Conservation (phyloP, 2,888 invertebrate species). For the Melanostoma mellinum region DNA sequence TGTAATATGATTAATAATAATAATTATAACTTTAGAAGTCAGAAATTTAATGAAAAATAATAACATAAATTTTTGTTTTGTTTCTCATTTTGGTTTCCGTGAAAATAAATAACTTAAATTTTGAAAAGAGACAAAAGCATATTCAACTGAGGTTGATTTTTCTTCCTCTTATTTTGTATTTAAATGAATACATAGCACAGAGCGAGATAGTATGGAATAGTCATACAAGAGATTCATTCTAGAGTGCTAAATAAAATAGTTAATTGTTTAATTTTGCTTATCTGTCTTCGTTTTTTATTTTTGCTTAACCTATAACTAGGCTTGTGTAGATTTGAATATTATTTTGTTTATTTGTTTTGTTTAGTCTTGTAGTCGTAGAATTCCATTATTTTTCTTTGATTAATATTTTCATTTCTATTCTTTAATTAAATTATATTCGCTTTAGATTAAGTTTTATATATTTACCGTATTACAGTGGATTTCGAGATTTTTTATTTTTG, state of each 20-base stretch:
- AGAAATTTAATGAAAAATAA: constrained; percentile 42
- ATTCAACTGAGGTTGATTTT: constrained; percentile 1
- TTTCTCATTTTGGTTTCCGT: not conserved
- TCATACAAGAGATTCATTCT: constrained; percentile 53
- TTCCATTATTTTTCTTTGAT: constrained; percentile 36
- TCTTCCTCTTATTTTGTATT: constrained; percentile 8
- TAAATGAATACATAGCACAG: constrained; percentile 2
- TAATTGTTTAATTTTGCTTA: constrained; percentile 12
- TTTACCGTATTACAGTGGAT: constrained; percentile 44
- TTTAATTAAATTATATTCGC: constrained; percentile 38
- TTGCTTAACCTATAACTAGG: constrained; percentile 7
- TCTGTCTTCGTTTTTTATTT: not conserved
- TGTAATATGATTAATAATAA: constrained; percentile 59
- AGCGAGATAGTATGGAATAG: not conserved
- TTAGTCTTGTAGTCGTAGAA: constrained; percentile 61
- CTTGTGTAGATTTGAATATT: not conserved
- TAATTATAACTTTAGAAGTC: constrained; percentile 17
- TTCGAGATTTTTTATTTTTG: constrained; percentile 28
- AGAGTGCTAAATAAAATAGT: constrained; percentile 56
- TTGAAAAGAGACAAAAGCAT: not conserved
- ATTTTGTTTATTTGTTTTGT: constrained; percentile 23
- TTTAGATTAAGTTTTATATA: constrained; percentile 41
- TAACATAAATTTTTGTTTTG: constrained; percentile 12
- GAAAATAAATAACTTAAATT: not conserved
- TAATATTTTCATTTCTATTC: constrained; percentile 4